Evolutionary conservation across 2,888 invertebrate genomes (phyloP).

Genomic region (Phortica okadai): DNA sequence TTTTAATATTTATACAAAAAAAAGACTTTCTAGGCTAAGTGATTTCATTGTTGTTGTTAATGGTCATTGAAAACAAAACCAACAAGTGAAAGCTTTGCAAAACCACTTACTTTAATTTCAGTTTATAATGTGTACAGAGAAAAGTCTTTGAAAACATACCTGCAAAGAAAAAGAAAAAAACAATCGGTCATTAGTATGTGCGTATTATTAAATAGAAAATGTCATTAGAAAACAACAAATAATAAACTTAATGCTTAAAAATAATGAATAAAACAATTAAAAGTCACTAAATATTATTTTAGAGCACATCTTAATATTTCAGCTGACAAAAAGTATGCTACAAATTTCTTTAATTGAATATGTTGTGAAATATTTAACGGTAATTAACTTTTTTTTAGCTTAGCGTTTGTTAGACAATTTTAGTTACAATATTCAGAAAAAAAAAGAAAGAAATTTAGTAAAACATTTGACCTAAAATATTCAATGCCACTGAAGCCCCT

Average conservation of each 20-base stretch:
- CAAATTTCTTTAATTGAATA: not conserved
- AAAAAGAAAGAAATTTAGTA: not conserved
- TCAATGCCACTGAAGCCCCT: not conserved
- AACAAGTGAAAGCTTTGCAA: slow-evolving; percentile 46
- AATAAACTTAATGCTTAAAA: too few relatives aligned
- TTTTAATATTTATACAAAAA: not conserved
- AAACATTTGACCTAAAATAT: not conserved
- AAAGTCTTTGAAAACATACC: slow-evolving; percentile 48
- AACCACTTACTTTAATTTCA: not conserved
- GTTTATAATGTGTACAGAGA: not conserved
- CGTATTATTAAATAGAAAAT: not conserved
- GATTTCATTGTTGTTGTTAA: slow-evolving; percentile 2
- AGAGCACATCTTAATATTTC: too few relatives aligned
- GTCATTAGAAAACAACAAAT: too few relatives aligned
- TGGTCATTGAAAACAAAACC: not conserved
- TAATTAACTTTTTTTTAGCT: too few relatives aligned
- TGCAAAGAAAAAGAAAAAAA: slow-evolving; percentile 47
- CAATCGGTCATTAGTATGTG: not conserved
- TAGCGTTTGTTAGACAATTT: too few relatives aligned
- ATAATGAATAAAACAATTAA: too few relatives aligned
- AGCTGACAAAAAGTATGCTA: slow-evolving; percentile 16
- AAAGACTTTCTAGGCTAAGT: not conserved
- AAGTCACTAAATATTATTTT: too few relatives aligned
- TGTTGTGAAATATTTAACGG: not conserved
- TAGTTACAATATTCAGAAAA: too few relatives aligned